These are phyloP conservation scores for Leucopsar rothschildi DNA, from an alignment of 2,113 vertebrate genomes.

Conservation along the genomic window DNA sequence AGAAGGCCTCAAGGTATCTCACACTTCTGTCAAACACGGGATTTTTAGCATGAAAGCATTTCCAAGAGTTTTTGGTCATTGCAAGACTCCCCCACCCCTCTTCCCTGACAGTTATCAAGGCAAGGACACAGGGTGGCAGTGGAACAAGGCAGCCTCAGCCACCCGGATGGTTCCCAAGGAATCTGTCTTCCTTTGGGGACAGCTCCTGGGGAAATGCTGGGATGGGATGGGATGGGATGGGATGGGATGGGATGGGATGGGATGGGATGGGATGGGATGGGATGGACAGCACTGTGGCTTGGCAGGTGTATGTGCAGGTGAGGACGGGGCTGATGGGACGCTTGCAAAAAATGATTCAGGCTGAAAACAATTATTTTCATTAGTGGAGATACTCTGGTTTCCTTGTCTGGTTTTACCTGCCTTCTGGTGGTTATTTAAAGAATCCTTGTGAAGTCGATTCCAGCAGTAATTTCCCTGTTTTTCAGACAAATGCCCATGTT, in stretches of 20 bases:
- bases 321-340: fast-evolving
- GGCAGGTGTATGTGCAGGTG: background rate
- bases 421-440: background rate
- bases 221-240: background rate
- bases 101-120: background rate
- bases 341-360: fast-evolving
- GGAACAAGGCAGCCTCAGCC: background rate
- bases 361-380: background rate
- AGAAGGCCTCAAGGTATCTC: constrained; percentile 52
- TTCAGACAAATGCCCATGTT: background rate
- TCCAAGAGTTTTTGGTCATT: background rate
- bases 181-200: fast-evolving
- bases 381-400: background rate
- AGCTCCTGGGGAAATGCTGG: fast-evolving
- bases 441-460: background rate
- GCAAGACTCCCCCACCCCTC: background rate
- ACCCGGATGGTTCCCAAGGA: fast-evolving
- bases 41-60: background rate
- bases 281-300: background rate
- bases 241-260: background rate
- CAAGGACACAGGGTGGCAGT: background rate
- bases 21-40: constrained; percentile 24
- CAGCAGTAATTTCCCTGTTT: background rate
- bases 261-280: background rate
- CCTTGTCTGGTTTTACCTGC: background rate